phyloP scores from a whole-genome alignment of 2,888 invertebrate species.

The Protophormia terraenovae region DNA sequence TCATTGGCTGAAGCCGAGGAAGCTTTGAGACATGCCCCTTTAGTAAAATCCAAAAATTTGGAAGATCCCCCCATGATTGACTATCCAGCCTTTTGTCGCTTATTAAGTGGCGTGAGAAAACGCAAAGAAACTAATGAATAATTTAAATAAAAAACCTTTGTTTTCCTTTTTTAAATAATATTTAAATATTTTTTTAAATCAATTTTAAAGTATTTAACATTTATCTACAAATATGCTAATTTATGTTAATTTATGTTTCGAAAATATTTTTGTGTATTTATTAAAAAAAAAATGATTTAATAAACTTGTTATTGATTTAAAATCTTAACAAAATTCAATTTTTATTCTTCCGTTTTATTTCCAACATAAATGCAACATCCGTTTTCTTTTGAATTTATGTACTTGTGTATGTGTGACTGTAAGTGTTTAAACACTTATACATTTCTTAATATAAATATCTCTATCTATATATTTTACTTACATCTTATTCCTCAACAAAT shows the following conservation, averaged over 20 bases:
- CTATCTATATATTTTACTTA: no score
- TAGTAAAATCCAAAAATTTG: slow-evolving; percentile 82
- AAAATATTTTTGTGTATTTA: slow-evolving; percentile 26
- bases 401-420: neutral
- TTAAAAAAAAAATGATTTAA: slow-evolving; percentile 35
- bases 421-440: neutral
- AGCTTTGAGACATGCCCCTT: slow-evolving; percentile 85
- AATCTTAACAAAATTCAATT: slow-evolving; percentile 29
- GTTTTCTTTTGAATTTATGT: slow-evolving; percentile 3
- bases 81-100: slow-evolving; percentile 85
- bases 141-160: no score
- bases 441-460: neutral
- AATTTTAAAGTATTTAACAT: no score
- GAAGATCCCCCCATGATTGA: slow-evolving; percentile 84
- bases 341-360: slow-evolving; percentile 50
- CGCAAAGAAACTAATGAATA: slow-evolving; percentile 70
- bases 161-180: neutral
- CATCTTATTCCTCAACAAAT: slow-evolving; percentile 15
- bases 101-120: slow-evolving; percentile 84
- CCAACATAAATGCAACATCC: slow-evolving; percentile 42
- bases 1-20: slow-evolving; percentile 85
- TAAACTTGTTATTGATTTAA: slow-evolving; percentile 38
- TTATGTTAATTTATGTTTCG: slow-evolving; percentile 15
- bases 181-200: no score
- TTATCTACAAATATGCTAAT: neutral